Conservation (phyloP, 2,113 vertebrate species). For the Nyctibius bracteatus region DNA sequence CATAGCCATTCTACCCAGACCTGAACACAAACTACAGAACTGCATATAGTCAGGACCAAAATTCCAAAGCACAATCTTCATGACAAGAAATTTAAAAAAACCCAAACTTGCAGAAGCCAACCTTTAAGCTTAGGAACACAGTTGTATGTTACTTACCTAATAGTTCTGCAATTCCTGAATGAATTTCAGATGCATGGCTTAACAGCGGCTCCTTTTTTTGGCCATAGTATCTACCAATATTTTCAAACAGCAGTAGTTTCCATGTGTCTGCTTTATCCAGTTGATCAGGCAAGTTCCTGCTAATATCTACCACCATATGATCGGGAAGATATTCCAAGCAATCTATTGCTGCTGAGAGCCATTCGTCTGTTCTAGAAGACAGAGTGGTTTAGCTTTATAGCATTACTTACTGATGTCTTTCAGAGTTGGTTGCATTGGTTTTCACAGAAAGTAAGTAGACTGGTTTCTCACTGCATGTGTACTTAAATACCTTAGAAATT, state of each 20-base stretch:
- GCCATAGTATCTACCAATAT: slow-evolving; percentile 84
- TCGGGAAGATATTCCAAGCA: slow-evolving; percentile 94
- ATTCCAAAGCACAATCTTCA: not conserved
- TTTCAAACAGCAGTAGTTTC: slow-evolving; percentile 86
- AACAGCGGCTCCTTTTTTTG: slow-evolving; percentile 84
- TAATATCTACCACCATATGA: slow-evolving; percentile 89
- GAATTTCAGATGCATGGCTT: slow-evolving; percentile 88
- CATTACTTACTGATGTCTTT: not conserved
- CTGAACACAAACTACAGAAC: not conserved
- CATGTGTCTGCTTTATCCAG: slow-evolving; percentile 76
- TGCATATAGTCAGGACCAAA: not conserved
- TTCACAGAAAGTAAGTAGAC: not conserved
- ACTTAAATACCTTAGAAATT: not conserved
- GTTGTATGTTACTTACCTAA: slow-evolving; percentile 78
- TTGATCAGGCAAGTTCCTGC: slow-evolving; percentile 83
- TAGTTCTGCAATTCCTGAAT: slow-evolving; percentile 90
- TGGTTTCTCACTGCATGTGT: not conserved
- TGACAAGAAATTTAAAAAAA: not conserved
- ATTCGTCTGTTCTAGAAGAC: slow-evolving; percentile 85
- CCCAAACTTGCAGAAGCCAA: not conserved
- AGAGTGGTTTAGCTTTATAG: not conserved
- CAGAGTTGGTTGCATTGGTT: not conserved
- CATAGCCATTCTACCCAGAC: not conserved
- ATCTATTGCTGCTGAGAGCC: slow-evolving; percentile 90
- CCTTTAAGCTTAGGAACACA: not conserved